Percentiles rank a stretch among this genome's conserved stretches.
These are phyloP conservation scores for Lophotriccus pileatus DNA, from an alignment of 2,797 vertebrate species.

Conservation along the genomic window DNA sequence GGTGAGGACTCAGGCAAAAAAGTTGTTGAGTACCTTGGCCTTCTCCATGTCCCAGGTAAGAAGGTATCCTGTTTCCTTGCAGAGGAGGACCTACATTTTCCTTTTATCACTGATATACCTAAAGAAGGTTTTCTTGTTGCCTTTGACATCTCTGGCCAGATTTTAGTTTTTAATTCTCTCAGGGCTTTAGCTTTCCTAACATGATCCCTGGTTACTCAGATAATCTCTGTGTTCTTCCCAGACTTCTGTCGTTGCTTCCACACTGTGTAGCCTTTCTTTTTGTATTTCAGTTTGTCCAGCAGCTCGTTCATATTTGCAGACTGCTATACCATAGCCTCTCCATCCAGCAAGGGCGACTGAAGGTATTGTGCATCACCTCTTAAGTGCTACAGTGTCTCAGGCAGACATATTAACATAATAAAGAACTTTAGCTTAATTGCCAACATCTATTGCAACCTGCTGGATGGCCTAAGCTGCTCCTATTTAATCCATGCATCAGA, in stretches of 20 bases:
- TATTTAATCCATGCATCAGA: fast-evolving
- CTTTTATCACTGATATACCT: background rate
- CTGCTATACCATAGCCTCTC: fast-evolving
- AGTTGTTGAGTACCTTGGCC: background rate
- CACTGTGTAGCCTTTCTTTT: background rate
- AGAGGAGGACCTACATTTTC: background rate
- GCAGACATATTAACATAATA: background rate
- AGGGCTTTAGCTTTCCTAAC: background rate
- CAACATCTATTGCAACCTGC: fast-evolving
- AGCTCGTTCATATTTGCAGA: background rate
- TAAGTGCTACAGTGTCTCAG: background rate
- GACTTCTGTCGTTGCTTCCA: background rate
- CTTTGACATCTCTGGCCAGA: background rate
- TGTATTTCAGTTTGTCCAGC: background rate
- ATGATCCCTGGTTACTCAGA: background rate
- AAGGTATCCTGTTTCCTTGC: background rate
- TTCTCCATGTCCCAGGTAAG: background rate
- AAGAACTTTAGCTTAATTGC: background rate
- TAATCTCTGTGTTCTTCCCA: background rate
- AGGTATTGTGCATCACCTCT: background rate
- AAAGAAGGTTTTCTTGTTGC: background rate
- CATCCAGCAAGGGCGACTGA: background rate
- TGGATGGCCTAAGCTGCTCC: background rate
- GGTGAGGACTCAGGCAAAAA: background rate
- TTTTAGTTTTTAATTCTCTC: background rate